These are phyloP conservation scores for Orthosia gracilis DNA, from an alignment of 2,888 invertebrate species.

Conservation along the genomic window DNA sequence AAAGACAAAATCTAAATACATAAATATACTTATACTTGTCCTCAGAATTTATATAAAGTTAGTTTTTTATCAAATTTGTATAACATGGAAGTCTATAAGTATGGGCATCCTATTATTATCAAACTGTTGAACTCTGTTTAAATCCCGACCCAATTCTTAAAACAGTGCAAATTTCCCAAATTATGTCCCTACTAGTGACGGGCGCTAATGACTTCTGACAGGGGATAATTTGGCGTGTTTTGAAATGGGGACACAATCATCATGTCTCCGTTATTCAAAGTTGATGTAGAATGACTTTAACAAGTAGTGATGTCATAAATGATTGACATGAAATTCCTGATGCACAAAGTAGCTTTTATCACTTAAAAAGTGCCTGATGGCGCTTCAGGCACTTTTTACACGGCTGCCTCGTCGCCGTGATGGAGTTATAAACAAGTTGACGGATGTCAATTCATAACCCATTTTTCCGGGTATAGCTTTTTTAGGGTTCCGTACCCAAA, in stretches of 20 bases:
- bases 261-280: background rate
- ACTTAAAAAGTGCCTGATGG: no score
- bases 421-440: no score
- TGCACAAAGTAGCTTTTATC: background rate
- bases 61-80: background rate
- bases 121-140: slow-evolving; percentile 25
- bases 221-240: slow-evolving; percentile 40
- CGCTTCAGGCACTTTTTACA: no score
- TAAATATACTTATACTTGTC: no score
- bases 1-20: no score
- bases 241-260: background rate
- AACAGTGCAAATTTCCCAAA: slow-evolving; percentile 6
- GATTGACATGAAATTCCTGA: background rate
- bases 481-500: no score
- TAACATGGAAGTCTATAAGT: background rate
- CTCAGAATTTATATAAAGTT: no score
- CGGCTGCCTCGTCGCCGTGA: no score
- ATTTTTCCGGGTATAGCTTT: no score
- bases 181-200: slow-evolving; percentile 24
- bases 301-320: background rate
- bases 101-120: slow-evolving; percentile 5
- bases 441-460: no score
- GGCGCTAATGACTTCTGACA: slow-evolving; percentile 31
- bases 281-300: slow-evolving; percentile 4
- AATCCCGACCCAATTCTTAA: slow-evolving; percentile 11